Conservation (phyloP, 2,888 invertebrate genomes). For the Catocala nupta region DNA sequence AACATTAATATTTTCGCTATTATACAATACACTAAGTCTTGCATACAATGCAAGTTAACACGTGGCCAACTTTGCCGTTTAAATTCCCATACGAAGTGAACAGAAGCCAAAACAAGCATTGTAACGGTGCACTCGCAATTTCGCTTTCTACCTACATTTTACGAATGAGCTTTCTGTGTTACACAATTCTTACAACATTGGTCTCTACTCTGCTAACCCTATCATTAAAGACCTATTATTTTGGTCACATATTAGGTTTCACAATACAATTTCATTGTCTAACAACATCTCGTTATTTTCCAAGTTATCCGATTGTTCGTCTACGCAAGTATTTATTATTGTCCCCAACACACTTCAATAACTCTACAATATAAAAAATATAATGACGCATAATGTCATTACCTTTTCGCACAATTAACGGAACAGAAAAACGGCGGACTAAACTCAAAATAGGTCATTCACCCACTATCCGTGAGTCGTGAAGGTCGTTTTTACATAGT, state of each 20-base stretch:
- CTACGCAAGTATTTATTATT: conserved; percentile 14
- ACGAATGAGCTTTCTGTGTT: conserved; percentile 67
- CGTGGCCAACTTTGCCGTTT: conserved; percentile 22
- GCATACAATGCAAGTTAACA: conserved; percentile 7
- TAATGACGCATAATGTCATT: conserved; percentile 19
- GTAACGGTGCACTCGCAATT: conserved; percentile 42
- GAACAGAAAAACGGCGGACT: conserved; percentile 19
- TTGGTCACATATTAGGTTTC: conserved; percentile 53
- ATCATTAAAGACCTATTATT: conserved; percentile 65
- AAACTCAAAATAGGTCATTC: conserved; percentile 68
- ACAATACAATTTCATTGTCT: conserved; percentile 26
- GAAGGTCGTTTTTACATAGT: conserved; percentile 67
- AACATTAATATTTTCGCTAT: conserved; percentile 2
- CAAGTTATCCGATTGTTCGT: conserved; percentile 14
- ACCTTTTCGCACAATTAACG: conserved; percentile 27
- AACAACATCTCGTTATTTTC: conserved; percentile 17
- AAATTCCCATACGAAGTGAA: conserved; percentile 25
- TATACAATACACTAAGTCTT: conserved; percentile 5
- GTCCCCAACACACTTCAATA: conserved; percentile 21
- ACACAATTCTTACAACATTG: conserved; percentile 56
- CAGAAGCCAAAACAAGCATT: conserved; percentile 26
- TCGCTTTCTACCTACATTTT: conserved; percentile 61
- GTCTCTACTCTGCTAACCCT: conserved; percentile 54
- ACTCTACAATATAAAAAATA: conserved; percentile 14
- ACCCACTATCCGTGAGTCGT: conserved; percentile 57